Evolutionary conservation across 2,888 invertebrate genomes (phyloP).

Genomic region (Plebejus melissa): DNA sequence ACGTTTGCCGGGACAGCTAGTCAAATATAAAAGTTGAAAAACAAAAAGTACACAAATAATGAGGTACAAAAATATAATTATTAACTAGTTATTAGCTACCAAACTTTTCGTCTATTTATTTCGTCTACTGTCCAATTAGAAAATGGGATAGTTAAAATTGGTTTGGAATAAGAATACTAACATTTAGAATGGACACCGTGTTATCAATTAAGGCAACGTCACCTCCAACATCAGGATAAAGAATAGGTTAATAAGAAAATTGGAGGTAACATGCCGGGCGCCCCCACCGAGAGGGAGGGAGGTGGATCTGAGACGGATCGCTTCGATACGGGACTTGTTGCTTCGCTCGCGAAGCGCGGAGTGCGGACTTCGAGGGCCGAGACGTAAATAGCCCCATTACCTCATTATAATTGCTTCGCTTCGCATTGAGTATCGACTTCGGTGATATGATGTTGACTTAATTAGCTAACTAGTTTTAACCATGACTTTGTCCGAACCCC

Average conservation of each 20-base stretch:
- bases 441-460: background rate
- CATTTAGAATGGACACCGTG: background rate
- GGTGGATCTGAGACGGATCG: slow-evolving; percentile 19
- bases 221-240: slow-evolving; percentile 36
- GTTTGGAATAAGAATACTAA: too few relatives aligned
- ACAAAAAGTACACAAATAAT: too few relatives aligned
- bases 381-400: slow-evolving; percentile 27
- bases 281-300: background rate
- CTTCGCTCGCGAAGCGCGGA: slow-evolving; percentile 42
- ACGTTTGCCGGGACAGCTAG: too few relatives aligned
- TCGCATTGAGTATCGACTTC: slow-evolving; percentile 1
- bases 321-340: slow-evolving; percentile 55
- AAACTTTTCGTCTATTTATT: too few relatives aligned
- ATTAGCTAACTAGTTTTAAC: too few relatives aligned
- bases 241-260: slow-evolving; percentile 46
- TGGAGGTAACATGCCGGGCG: slow-evolving; percentile 32
- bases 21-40: too few relatives aligned
- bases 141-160: background rate
- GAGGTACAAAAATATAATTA: too few relatives aligned
- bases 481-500: too few relatives aligned
- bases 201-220: slow-evolving; percentile 30
- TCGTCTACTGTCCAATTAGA: background rate
- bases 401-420: slow-evolving; percentile 22
- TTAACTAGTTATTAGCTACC: too few relatives aligned
- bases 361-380: background rate